These are phyloP conservation scores for Pecten maximus DNA, from an alignment of 2,888 invertebrate species.

Conservation along the genomic window DNA sequence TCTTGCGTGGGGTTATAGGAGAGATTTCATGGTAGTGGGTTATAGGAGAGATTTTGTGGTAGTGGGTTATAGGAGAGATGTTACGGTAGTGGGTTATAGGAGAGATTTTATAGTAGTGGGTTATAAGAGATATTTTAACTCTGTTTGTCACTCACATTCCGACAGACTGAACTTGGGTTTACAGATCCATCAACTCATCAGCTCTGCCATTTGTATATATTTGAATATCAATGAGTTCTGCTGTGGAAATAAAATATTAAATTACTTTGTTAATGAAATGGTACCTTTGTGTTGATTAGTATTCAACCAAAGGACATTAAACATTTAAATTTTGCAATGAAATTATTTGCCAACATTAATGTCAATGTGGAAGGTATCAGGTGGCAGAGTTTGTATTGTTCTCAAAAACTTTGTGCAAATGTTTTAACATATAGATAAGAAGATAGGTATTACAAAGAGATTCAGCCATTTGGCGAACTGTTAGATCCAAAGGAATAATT, in stretches of 20 bases:
- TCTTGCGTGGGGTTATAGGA: too few relatives aligned
- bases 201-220: constrained; percentile 11
- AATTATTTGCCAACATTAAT: neutral
- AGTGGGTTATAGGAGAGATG: too few relatives aligned
- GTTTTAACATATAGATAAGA: neutral
- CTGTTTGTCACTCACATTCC: neutral
- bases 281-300: constrained; percentile 6
- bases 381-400: neutral
- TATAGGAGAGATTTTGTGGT: too few relatives aligned
- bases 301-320: neutral
- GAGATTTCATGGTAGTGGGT: too few relatives aligned
- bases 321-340: constrained; percentile 28
- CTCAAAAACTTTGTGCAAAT: neutral
- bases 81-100: too few relatives aligned
- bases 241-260: neutral
- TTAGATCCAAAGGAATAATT: neutral
- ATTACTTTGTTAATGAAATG: constrained; percentile 32
- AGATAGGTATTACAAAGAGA: neutral
- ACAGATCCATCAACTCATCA: neutral
- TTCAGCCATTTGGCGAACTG: neutral
- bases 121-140: neutral
- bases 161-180: neutral
- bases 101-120: neutral
- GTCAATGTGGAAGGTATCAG: neutral
- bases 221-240: constrained; percentile 27